Percentiles rank a stretch among this genome's conserved stretches.
phyloP scores from a whole-genome alignment of 1,140 invertebrate species.

The Mya arenaria region DNA sequence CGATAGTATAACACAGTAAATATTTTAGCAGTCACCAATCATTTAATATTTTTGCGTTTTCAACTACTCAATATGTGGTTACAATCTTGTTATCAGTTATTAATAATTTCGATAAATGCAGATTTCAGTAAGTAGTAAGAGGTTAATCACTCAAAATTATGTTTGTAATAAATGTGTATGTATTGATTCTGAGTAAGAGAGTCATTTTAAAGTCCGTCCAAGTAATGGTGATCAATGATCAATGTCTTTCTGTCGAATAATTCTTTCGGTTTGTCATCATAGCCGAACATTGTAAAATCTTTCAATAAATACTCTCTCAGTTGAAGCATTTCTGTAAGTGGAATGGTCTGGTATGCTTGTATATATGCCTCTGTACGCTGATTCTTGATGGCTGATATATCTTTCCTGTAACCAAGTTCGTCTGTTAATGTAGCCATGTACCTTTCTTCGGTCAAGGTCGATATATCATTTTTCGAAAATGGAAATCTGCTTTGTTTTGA shows the following conservation, averaged over 20 bases:
- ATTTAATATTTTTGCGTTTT: no score
- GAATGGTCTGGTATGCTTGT: conserved; percentile 31
- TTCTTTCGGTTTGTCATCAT: conserved; percentile 35
- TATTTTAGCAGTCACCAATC: no score
- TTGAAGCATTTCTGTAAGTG: not conserved
- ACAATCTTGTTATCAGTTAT: no score
- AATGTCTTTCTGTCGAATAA: conserved; percentile 30
- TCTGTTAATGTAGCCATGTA: not conserved
- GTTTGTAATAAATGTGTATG: no score
- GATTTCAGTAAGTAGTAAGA: no score
- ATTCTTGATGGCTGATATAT: not conserved
- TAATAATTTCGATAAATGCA: no score
- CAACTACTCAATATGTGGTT: no score
- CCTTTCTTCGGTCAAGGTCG: not conserved
- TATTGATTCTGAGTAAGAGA: no score
- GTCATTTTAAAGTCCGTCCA: not conserved
- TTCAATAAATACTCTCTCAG: conserved; percentile 26
- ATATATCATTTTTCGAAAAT: not conserved
- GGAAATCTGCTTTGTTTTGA: conserved; percentile 37
- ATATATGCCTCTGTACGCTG: conserved; percentile 26
- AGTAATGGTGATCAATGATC: no score
- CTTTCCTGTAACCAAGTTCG: not conserved
- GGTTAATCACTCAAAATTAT: no score
- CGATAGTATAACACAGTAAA: no score
- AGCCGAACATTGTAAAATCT: conserved; percentile 45